phyloP scores from a whole-genome alignment of 2,797 vertebrate genomes.

The Lacerta viridis region DNA sequence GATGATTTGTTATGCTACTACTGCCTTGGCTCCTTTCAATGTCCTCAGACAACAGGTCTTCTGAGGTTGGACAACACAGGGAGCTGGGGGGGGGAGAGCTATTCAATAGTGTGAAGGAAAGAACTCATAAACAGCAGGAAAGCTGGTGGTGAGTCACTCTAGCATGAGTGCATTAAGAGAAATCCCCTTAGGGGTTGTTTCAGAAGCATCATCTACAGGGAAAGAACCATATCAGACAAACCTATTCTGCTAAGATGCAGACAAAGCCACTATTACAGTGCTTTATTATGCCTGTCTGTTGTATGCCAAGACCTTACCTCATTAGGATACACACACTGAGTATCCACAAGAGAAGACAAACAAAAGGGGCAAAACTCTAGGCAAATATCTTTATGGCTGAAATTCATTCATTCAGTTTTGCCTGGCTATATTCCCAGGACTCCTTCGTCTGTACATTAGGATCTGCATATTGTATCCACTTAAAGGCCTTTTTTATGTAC shows the following conservation, averaged over 20 bases:
- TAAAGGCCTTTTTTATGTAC: not conserved
- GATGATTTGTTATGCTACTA: not conserved
- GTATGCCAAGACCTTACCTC: constrained; percentile 26
- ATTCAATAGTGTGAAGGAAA: not conserved
- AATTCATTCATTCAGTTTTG: constrained; percentile 32
- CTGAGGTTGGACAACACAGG: not conserved
- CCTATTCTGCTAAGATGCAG: constrained; percentile 32
- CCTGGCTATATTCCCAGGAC: constrained; percentile 29
- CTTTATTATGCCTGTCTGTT: constrained; percentile 38
- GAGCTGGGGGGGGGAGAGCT: not conserved
- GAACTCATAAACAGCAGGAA: not conserved
- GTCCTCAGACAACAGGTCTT: not conserved
- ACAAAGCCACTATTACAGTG: constrained; percentile 36
- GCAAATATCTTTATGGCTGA: constrained; percentile 29
- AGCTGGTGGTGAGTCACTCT: not conserved
- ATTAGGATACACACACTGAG: constrained; percentile 27
- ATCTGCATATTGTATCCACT: constrained; percentile 35
- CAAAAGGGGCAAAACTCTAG: constrained; percentile 28
- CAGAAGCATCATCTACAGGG: constrained; percentile 33
- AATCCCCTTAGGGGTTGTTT: constrained; percentile 36
- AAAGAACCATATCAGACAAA: constrained; percentile 37
- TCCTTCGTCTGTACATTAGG: constrained; percentile 28
- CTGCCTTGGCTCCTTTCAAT: not conserved
- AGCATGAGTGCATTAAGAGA: not conserved
- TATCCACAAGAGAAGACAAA: constrained; percentile 18